Evolutionary conservation across 2,113 vertebrate genomes (phyloP).

Genomic region (Zeus faber): DNA sequence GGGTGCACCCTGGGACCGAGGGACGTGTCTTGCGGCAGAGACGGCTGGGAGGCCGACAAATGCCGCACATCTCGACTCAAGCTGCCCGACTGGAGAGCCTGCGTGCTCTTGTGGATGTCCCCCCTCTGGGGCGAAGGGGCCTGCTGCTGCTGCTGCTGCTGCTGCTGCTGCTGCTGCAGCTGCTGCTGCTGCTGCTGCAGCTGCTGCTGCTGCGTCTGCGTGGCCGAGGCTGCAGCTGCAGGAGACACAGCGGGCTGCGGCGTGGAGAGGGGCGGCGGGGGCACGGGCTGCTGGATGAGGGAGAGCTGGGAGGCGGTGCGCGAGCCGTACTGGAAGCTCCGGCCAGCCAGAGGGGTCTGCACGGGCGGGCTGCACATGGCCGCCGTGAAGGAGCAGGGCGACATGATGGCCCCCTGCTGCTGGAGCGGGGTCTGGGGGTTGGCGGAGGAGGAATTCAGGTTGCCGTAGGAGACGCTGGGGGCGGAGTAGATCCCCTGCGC

Average conservation of each 20-base stretch:
- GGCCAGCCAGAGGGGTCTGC: constrained; percentile 87
- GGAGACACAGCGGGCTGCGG: constrained; percentile 52
- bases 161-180: constrained; percentile 44
- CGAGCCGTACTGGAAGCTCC: constrained; percentile 93
- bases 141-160: constrained; percentile 69
- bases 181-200: constrained; percentile 42
- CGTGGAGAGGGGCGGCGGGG: constrained; percentile 45
- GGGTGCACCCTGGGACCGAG: constrained; percentile 84
- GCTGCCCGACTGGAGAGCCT: constrained; percentile 87
- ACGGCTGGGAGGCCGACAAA: constrained; percentile 97
- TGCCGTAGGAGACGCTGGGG: constrained; percentile 82
- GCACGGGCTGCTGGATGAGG: constrained; percentile 79
- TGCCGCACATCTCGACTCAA: constrained; percentile 90
- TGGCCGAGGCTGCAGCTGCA: constrained; percentile 25
- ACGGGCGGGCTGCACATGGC: constrained; percentile 86
- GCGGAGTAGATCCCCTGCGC: constrained; percentile 79
- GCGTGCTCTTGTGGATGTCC: constrained; percentile 88
- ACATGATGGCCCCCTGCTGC: constrained; percentile 82
- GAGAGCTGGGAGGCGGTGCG: constrained; percentile 91
- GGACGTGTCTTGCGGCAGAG: constrained; percentile 91
- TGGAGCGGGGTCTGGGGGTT: constrained; percentile 74
- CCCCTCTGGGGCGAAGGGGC: constrained; percentile 79
- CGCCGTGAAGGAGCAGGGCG: constrained; percentile 88
- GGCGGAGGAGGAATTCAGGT: constrained; percentile 63
- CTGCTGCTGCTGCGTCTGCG: constrained; percentile 37